Conservation (phyloP, 1,140 invertebrate species). For the Lamellibrachia luymesi region DNA sequence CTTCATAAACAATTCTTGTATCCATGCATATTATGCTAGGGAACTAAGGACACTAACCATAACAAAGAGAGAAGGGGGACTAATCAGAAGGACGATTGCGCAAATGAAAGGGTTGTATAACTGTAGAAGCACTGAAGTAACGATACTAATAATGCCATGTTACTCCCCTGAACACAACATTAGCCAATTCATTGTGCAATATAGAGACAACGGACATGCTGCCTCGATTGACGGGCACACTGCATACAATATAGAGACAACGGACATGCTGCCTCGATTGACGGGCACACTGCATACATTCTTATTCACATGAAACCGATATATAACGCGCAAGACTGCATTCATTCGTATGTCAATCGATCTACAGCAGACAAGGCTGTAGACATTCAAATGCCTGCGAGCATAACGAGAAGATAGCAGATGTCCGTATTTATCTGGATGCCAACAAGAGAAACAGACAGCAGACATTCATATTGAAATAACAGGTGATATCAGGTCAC, state of each 20-base stretch:
- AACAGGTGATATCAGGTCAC: background rate
- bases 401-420: background rate
- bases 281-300: background rate
- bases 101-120: background rate
- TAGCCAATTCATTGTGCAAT: background rate
- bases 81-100: too few relatives aligned
- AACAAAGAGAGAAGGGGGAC: too few relatives aligned
- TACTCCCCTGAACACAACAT: background rate
- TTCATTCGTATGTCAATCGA: background rate
- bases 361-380: background rate
- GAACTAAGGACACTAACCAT: too few relatives aligned
- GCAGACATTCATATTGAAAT: background rate
- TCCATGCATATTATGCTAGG: too few relatives aligned
- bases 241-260: background rate
- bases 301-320: background rate
- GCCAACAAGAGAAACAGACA: background rate
- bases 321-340: background rate
- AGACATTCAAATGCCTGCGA: background rate
- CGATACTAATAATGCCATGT: background rate
- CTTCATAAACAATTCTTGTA: too few relatives aligned
- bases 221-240: background rate
- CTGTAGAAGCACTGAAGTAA: background rate
- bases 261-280: too few relatives aligned
- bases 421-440: background rate
- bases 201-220: background rate